Evolutionary conservation across 30 jellyfish, hydroid and myxozoan species (phyloP), one percentile per base, ranked within the genome.

Genomic region (Pseudorhiza aurosa): DNA sequence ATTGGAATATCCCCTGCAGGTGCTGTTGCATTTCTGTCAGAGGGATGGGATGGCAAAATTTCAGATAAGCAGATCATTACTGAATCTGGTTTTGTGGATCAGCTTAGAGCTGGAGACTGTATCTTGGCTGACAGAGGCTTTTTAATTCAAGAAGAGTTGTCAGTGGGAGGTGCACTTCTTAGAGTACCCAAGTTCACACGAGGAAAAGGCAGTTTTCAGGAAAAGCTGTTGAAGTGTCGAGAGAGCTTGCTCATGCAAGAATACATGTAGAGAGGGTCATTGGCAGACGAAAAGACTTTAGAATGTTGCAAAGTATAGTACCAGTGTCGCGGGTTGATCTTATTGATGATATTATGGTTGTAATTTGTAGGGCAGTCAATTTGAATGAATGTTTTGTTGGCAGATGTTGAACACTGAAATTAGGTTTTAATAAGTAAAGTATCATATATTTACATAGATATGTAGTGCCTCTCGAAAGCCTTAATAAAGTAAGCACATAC

Each of bases 71-170:
- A 77, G 28, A 87, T 87, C 24, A 81, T 84, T 22, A 60, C 39
- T n/a, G 42, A 81, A 30, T 69, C 71, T 18, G 92, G 83, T 2
- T 88, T 88, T 60, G 50, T 88, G 43, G 75, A 88, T 14, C 2
- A 2, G 7, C 15, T 89, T n/a, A 46, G 27, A 47, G 40, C 60
- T 36, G 95, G 92, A 0, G 96, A 89, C 44, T 57, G 28, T 2
- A 63, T 88, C 12, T 59, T 88, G 8, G 97, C 97, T 33, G 97
- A 88, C 81, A 36, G 97, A 14, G 95, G 95, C 24, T 88, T 88
- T 62, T 19, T 72, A 12, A 56, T 88, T 17, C 24, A 35, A 31
- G 96, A 81, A 25, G 96, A 81, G 57, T 37, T 89, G 15, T 92
- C 96, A 27, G 12, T 44, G 1, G 11, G 53, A 2, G 96, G 96